Percentiles rank a stretch among this genome's conserved stretches.
These are phyloP conservation scores for Ranitomeya variabilis DNA, from an alignment of 2,113 vertebrate species.

Conservation along the genomic window DNA sequence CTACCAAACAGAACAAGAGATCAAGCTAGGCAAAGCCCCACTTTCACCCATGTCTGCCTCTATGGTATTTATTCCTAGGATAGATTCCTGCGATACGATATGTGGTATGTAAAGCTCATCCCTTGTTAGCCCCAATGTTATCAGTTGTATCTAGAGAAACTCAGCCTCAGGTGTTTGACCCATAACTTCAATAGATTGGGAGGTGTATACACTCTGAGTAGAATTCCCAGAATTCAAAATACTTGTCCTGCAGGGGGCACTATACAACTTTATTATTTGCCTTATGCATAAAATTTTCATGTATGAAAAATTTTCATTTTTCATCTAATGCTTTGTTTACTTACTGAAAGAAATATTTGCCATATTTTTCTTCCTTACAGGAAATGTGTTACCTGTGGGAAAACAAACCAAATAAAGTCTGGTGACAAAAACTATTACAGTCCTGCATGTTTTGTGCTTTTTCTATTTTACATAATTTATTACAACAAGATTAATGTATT, in stretches of 20 bases:
- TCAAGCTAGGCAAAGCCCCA: neutral
- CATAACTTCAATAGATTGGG: neutral
- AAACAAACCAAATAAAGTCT: neutral
- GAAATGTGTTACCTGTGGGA: neutral
- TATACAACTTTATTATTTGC: neutral
- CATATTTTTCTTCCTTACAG: neutral
- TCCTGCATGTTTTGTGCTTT: neutral
- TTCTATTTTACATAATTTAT: neutral
- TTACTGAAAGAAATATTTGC: neutral
- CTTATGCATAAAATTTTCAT: neutral
- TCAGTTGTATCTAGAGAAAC: too few relatives aligned
- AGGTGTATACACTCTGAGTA: neutral
- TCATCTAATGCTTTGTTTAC: neutral
- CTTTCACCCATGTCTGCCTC: neutral
- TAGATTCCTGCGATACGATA: too few relatives aligned
- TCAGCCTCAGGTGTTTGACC: too few relatives aligned
- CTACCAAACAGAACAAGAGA: neutral
- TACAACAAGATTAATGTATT: neutral
- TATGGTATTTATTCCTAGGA: too few relatives aligned
- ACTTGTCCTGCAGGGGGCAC: neutral
- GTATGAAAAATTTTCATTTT: neutral
- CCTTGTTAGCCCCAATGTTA: too few relatives aligned
- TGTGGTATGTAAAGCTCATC: too few relatives aligned
- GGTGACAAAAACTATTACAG: neutral
- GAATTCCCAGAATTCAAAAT: neutral